Conservation (phyloP, 2,113 vertebrate species). For the Polyodon spathula region DNA sequence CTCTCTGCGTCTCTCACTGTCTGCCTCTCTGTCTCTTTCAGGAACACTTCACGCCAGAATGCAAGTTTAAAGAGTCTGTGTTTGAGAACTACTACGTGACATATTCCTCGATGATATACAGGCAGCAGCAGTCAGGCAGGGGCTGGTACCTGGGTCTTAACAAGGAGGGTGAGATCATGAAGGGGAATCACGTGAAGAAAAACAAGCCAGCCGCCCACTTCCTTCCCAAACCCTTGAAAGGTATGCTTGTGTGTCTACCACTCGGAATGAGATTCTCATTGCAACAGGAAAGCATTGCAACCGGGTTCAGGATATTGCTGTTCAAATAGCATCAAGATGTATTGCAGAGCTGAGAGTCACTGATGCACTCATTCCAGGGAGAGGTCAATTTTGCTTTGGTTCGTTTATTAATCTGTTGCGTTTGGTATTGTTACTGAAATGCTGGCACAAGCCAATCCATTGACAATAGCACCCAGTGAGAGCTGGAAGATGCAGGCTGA, state of each 20-base stretch:
- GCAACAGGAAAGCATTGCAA: too few species aligned
- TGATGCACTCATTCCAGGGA: too few species aligned
- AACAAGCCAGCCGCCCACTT: constrained; percentile 97
- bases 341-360: too few species aligned
- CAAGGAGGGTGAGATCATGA: constrained; percentile 99
- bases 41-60: constrained; percentile 98
- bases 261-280: background rate
- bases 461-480: too few species aligned
- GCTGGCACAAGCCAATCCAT: too few species aligned
- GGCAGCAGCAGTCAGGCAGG: constrained; percentile 94
- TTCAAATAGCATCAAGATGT: too few species aligned
- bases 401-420: too few species aligned
- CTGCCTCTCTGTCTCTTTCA: constrained; percentile 39
- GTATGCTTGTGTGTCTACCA: constrained; percentile 51
- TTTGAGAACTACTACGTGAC: constrained; percentile 99
- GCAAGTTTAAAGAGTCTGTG: constrained; percentile 98
- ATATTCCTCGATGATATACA: constrained; percentile 97
- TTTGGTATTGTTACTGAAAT: too few species aligned
- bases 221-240: constrained; percentile 97
- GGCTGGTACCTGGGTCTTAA: constrained; percentile 98
- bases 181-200: constrained; percentile 98
- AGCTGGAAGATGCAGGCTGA: too few species aligned
- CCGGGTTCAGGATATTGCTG: too few species aligned
- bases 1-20: background rate
- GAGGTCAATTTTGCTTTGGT: too few species aligned